These are phyloP conservation scores for Erethizon dorsatum DNA, from an alignment of 2,797 vertebrate genomes.

Conservation along the genomic window DNA sequence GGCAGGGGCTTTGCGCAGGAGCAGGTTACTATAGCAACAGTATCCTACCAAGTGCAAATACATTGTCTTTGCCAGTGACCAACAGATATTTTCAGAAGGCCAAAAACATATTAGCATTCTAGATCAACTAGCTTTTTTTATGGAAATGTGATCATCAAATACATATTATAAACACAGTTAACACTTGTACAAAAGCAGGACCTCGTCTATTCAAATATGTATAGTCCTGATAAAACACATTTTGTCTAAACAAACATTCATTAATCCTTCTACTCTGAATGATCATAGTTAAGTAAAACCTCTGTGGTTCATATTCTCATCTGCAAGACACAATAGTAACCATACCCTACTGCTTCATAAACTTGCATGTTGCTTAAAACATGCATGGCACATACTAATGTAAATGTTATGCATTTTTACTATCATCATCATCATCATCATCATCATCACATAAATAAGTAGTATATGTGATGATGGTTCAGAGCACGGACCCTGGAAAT, in stretches of 20 bases:
- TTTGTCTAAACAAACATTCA: background rate
- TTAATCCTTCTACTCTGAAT: background rate
- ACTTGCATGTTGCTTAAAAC: background rate
- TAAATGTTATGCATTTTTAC: background rate
- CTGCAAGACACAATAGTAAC: background rate
- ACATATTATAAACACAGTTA: background rate
- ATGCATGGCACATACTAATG: background rate
- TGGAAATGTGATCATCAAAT: background rate
- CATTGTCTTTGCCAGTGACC: constrained; percentile 42
- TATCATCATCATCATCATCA: background rate
- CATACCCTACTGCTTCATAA: background rate
- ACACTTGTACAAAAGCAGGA: background rate
- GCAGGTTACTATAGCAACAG: constrained; percentile 73
- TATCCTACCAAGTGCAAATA: background rate
- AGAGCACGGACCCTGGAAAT: background rate
- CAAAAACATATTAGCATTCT: constrained; percentile 33
- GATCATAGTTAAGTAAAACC: background rate
- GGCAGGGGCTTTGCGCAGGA: background rate
- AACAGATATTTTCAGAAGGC: constrained; percentile 20
- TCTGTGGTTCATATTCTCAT: background rate
- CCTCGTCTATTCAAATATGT: background rate
- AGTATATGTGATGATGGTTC: too few species aligned
- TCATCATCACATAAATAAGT: background rate
- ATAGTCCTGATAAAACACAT: background rate
- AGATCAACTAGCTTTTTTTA: background rate